Evolutionary conservation across 2,888 invertebrate species (phyloP), one percentile per base, ranked within the genome.

Genomic region (Sympetrum striolatum): DNA sequence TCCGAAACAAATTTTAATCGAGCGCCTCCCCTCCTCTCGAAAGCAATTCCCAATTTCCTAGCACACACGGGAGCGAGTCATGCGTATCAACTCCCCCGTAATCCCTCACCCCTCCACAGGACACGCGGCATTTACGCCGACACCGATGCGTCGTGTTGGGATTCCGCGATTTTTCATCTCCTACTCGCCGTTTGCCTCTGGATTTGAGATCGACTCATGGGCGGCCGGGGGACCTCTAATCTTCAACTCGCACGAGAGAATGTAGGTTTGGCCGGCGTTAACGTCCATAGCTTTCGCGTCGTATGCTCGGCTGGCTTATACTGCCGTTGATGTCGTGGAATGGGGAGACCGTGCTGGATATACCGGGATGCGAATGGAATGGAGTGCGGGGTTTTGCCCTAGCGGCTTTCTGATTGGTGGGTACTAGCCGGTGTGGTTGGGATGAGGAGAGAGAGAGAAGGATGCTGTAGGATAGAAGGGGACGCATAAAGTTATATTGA

Each of bases 131-230:
- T 82, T 82, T 86, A 64, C 86, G 60, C 86, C 35, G 58, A 58
- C 86, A 58, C 58, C 58, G 86, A 86, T 60, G 86, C 86, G 60
- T 86, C 86, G 86, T 86, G 86, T 86, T 53, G 86, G 86, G 86
- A 86, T 86, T 60, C 35, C 60, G 86, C 31, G 86, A 86, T 64
- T 86, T 86, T 86, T 86, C 86, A 60, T 86, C 86, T 58, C 86
- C 39, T 64, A 10, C 82, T 22, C 82, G 53, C 2, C 73, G 73
- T 44, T 80, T 44, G 80, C 80, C 64, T 35, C 64, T 35, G 86
- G 86, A 86, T 86, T 86, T 86, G n/a, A 64, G 86, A 86, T 86
- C 86, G 86, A 86, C 86, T 86, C 86, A 22, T 79, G 90, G 90
- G 44, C 44, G 31, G 58, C 53, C 31, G 18, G 39, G 58, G 64